Base-by-base conservation (phyloP, 2,888 invertebrate species). In the Hemithea aestivaria region DNA sequence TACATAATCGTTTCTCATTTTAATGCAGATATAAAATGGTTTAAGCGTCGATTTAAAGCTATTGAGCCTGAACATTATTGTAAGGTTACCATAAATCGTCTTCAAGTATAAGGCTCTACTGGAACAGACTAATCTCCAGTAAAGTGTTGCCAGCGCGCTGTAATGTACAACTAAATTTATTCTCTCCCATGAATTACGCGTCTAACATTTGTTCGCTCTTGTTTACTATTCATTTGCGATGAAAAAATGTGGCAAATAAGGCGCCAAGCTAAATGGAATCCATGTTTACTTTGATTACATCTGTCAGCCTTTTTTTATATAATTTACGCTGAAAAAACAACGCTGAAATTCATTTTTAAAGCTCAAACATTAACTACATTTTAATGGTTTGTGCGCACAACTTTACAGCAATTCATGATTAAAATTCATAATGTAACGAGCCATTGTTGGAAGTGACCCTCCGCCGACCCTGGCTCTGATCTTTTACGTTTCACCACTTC, bases 1-100 rank as follows among this genome's bases (percentile, higher is more conserved):
- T 22, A 26, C 5, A 11, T 28, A 35, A 30, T 26, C 9, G 24
- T 35, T 40, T 27, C 23, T 20, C 27, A 26, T 20, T 35, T 28
- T 28, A 40, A 32, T 11, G 7, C 32, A 24, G 16, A 25, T 16
- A 43, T 29, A 40, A 45, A 43, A 41, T 24, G 36, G 32, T 37
- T 10, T 27, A 21, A 31, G 16, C 28, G 37, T 29, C 38, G 31
- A 39, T 37, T 33, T 34, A 29, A 32, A 33, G 31, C 22, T 37
- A 42, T 39, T 26, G 38, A 40, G 38, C 33, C 34, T 31, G 8
- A 33, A 26, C 36, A 27, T 38, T 39, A 29, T 35, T 27, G 23
- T 27, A 27, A 33, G 35, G 31, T 38, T 43, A 30, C 29, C 45
- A 48, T 43, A 48, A 36, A 51, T 51, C 16, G 16, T 16, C 16